Base-by-base conservation (phyloP, 23 tunicate genomes). In the Clavelina lepadiformis region DNA sequence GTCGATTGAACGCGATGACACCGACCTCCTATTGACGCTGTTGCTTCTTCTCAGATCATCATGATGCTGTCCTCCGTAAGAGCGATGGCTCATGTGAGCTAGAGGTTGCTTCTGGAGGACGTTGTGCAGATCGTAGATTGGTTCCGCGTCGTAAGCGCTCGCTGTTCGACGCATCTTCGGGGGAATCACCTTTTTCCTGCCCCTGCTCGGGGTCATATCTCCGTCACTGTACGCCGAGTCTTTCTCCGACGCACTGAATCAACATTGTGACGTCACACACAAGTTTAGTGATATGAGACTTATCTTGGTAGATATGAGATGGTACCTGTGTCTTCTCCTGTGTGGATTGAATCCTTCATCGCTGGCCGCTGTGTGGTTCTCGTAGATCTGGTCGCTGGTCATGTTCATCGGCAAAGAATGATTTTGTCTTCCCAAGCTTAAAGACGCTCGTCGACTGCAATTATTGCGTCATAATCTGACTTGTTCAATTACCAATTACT, bases 211-310 rank as follows among this genome's bases (percentile, higher is more conserved):
- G 0, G 84, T 78, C 2, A 58, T 28, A 3, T 56, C 56, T 32
- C 97, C 97, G 45, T 89, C 97, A 36, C 91, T 81, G 68, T 67
- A 89, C 13, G 97, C 97, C 26, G 97, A 89, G 47, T 89, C 97
- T 55, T 89, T 81, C 26, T 89, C 97, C 5, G 97, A 89, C 13
- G 33, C 62, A 36, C 97, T 89, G 57, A 13, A 61, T 28, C 51
- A 50, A 46, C 15, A 33, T 27, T 18, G 4, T 28, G 13, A 18
- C 27, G 49, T 41, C 15, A 15, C 11, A 15, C 49, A 8, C 15
- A 15, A 41, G 49, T 41, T 41, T n/a, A n/a, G n/a, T n/a, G n/a
- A n/a, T n/a, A n/a, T n/a, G n/a, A n/a, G n/a, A n/a, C n/a, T n/a
- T n/a, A 55, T 13, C 8, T 55, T 55, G 26, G 22, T 55, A 55